These are phyloP conservation scores for Dolichotis patagonum DNA, from an alignment of 2,113 vertebrate species.

Conservation along the genomic window DNA sequence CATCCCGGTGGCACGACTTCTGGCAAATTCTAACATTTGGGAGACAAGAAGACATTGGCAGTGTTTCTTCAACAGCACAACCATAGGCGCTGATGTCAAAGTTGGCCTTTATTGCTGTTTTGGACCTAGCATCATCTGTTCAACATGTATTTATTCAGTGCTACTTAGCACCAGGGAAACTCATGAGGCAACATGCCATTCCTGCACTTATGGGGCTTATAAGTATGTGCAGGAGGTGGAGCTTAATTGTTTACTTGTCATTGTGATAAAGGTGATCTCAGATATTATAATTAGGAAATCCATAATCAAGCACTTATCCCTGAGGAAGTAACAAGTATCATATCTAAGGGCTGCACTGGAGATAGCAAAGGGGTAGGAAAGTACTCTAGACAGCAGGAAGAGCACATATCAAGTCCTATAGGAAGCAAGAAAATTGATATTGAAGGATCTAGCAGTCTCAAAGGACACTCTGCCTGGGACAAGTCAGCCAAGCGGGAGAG, in stretches of 20 bases:
- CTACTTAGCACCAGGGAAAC: background rate
- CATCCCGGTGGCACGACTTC: background rate
- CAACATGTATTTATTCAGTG: background rate
- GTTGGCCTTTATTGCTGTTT: background rate
- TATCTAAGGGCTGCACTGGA: background rate
- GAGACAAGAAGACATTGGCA: background rate
- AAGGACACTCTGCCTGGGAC: background rate
- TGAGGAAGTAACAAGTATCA: background rate
- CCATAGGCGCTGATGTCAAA: background rate
- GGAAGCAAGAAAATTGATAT: background rate
- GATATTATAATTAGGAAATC: background rate
- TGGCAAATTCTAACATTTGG: background rate
- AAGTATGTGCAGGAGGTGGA: background rate
- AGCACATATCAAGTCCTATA: background rate
- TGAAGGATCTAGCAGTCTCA: background rate
- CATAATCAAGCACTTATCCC: background rate
- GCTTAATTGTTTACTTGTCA: background rate
- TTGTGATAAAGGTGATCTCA: background rate
- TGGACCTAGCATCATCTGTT: background rate
- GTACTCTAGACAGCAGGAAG: background rate
- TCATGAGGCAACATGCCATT: background rate
- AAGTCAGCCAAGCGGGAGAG: background rate
- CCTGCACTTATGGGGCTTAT: background rate
- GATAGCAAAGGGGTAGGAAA: background rate
- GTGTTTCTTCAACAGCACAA: background rate